A percentile compares a stretch with the other conserved stretches of the same genome.
Conservation (phyloP, 2,797 vertebrate genomes). For the Gymnodraco acuticeps region DNA sequence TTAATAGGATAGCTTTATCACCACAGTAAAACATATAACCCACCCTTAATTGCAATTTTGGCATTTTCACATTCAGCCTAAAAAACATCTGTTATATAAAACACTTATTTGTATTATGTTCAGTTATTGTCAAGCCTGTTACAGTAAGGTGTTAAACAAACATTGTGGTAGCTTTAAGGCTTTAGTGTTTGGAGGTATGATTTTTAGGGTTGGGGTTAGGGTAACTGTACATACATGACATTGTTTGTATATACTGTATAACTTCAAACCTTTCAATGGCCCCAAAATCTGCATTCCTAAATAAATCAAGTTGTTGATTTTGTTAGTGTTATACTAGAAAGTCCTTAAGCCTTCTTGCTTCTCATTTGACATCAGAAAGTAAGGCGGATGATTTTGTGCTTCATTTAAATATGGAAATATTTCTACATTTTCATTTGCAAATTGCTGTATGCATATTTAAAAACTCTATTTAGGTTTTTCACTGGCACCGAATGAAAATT, state of each 20-base stretch:
- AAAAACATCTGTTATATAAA: not conserved
- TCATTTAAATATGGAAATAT: constrained; percentile 12
- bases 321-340: constrained; percentile 1
- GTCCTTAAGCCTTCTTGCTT: not conserved
- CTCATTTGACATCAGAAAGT: not conserved
- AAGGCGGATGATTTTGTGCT: not conserved
- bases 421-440: constrained; percentile 1
- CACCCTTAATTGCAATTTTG: not conserved
- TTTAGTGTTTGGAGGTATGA: not conserved
- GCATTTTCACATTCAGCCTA: not conserved
- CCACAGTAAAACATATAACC: not conserved
- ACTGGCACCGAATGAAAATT: not conserved
- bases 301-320: not conserved
- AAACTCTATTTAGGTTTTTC: not conserved
- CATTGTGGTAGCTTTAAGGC: not conserved
- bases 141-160: not conserved
- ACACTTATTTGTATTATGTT: not conserved
- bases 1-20: not conserved
- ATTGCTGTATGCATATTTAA: not conserved
- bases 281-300: not conserved
- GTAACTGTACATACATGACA: not conserved
- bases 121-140: not conserved
- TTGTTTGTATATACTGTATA: not conserved
- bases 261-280: not conserved
- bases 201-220: too few relatives aligned